Evolutionary conservation across 2,113 vertebrate genomes (phyloP).

Genomic region (Sylvicapra grimmia): DNA sequence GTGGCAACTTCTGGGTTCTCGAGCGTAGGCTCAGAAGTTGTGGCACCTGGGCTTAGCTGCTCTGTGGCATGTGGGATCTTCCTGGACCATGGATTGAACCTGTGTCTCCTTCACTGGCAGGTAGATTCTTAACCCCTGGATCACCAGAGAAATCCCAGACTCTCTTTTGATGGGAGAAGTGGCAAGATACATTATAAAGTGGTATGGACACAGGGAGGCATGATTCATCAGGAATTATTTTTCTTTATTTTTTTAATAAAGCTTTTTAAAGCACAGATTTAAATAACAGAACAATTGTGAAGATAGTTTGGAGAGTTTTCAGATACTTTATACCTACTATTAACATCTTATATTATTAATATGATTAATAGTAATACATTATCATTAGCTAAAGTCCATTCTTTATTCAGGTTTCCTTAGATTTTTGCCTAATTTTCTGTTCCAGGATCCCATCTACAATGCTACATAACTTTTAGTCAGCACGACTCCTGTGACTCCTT

Average conservation of each 20-base stretch:
- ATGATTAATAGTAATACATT: neutral
- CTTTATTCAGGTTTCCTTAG: neutral
- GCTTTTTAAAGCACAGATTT: neutral
- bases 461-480: neutral
- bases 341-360: neutral
- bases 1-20: neutral
- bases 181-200: neutral
- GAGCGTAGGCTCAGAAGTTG: neutral
- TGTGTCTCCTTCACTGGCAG: neutral
- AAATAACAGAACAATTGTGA: neutral
- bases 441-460: neutral
- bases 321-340: neutral
- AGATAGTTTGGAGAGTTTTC: neutral
- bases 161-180: neutral
- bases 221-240: neutral
- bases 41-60: neutral
- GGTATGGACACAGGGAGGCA: neutral
- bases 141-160: neutral
- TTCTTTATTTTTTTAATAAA: neutral
- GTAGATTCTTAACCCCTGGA: neutral
- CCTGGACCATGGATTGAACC: neutral
- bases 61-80: neutral
- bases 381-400: neutral
- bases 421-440: neutral
- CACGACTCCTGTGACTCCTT: neutral